These are phyloP conservation scores for Ferrisia virgata DNA, from an alignment of 2,888 invertebrate species.

Conservation along the genomic window DNA sequence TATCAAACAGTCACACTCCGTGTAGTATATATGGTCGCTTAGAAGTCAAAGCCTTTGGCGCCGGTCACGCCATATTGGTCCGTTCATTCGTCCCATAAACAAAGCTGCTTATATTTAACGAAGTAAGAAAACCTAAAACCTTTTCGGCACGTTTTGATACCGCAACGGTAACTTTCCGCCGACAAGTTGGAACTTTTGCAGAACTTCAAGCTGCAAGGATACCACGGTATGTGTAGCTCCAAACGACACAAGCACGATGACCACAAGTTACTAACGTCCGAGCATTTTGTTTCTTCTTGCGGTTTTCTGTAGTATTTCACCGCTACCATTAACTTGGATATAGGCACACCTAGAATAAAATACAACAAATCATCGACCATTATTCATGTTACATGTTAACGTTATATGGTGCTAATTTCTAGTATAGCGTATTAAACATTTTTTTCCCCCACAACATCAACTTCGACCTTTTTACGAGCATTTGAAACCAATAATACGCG, in stretches of 20 bases:
- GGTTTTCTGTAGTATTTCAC: slow-evolving; percentile 40
- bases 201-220: slow-evolving; percentile 91
- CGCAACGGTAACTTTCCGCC: slow-evolving; percentile 65
- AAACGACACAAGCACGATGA: slow-evolving; percentile 80
- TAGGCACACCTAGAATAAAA: slow-evolving; percentile 20
- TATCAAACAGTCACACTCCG: not conserved
- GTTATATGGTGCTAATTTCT: not conserved
- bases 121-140: slow-evolving; percentile 85
- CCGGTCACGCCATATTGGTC: not conserved
- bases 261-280: slow-evolving; percentile 57
- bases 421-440: too few species aligned
- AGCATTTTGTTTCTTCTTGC: slow-evolving; percentile 29
- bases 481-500: too few species aligned
- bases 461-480: too few species aligned
- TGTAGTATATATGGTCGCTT: not conserved
- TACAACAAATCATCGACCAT: not conserved
- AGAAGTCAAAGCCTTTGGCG: not conserved
- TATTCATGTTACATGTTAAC: not conserved
- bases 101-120: slow-evolving; percentile 76
- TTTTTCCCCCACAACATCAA: too few species aligned
- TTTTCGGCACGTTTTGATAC: slow-evolving; percentile 90
- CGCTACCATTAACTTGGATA: slow-evolving; percentile 39
- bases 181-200: slow-evolving; percentile 72
- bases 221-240: slow-evolving; percentile 91
- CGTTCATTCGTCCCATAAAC: slow-evolving; percentile 74